phyloP scores from a whole-genome alignment of 2,797 vertebrate genomes.

The Poeciliopsis infans region DNA sequence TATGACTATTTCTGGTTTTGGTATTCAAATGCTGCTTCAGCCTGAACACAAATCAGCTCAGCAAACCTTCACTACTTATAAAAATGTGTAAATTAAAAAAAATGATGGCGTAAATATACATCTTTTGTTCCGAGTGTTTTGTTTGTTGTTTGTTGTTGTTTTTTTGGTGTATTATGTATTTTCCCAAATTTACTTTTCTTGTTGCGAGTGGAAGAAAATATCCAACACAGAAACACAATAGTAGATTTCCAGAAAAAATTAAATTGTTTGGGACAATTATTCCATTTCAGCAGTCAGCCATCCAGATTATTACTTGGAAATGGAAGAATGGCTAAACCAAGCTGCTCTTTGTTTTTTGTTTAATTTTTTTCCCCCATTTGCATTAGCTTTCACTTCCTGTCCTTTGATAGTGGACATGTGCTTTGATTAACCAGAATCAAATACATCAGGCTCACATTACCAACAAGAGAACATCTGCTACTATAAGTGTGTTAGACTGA shows the following conservation, averaged over 20 bases:
- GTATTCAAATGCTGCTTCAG: slow-evolving; percentile 6
- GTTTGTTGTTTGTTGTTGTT: slow-evolving; percentile 55
- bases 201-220: slow-evolving; percentile 51
- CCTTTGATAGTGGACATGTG: slow-evolving; percentile 17
- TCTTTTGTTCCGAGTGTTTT: slow-evolving; percentile 30
- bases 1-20: background rate
- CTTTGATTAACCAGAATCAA: slow-evolving; percentile 43
- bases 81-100: background rate
- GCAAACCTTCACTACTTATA: background rate
- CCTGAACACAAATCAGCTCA: background rate
- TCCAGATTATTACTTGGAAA: slow-evolving; percentile 77
- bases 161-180: slow-evolving; percentile 22
- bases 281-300: slow-evolving; percentile 67
- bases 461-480: slow-evolving; percentile 27
- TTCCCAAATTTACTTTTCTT: background rate
- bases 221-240: slow-evolving; percentile 57
- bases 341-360: slow-evolving; percentile 25
- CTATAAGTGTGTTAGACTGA: slow-evolving; percentile 7
- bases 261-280: slow-evolving; percentile 54
- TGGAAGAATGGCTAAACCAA: slow-evolving; percentile 45
- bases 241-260: slow-evolving; percentile 47
- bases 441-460: slow-evolving; percentile 1
- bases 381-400: slow-evolving; percentile 19
- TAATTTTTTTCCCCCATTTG: slow-evolving; percentile 33
- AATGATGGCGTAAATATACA: background rate